Conservation (phyloP, 1,140 invertebrate genomes). For the Lordiphosa stackelbergi region DNA sequence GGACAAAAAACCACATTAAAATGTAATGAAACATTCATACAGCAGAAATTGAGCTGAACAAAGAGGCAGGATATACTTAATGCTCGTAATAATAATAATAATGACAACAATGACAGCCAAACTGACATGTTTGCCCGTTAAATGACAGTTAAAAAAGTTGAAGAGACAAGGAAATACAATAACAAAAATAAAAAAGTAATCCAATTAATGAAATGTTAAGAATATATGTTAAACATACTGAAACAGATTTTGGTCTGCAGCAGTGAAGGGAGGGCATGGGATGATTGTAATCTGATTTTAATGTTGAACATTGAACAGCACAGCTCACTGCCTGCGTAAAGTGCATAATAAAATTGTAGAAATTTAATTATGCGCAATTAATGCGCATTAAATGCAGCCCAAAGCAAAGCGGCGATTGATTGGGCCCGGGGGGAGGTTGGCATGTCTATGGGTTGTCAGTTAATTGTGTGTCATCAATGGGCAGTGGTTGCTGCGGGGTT, state of each 20-base stretch:
- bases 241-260: background rate
- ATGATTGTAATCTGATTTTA: constrained; percentile 11
- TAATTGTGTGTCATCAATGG: too few species aligned
- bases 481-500: too few species aligned
- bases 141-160: constrained; percentile 5
- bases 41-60: too few species aligned
- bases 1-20: too few species aligned
- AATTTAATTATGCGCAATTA: constrained; percentile 20
- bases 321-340: constrained; percentile 2
- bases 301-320: constrained; percentile 11
- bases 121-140: constrained; percentile 5
- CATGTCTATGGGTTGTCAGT: constrained; percentile 1
- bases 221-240: background rate
- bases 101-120: constrained; percentile 12
- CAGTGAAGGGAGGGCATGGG: too few species aligned
- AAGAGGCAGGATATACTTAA: too few species aligned
- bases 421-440: background rate
- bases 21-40: too few species aligned
- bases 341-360: constrained; percentile 16
- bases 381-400: constrained; percentile 14
- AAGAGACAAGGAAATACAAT: background rate
- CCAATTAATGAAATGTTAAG: background rate
- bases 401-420: background rate
- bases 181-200: background rate
- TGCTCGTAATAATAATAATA: background rate